Percentiles rank a stretch among this genome's conserved stretches.
Evolutionary conservation across 2,797 vertebrate species (phyloP).

Genomic region (Rhabdophis nuchalis): DNA sequence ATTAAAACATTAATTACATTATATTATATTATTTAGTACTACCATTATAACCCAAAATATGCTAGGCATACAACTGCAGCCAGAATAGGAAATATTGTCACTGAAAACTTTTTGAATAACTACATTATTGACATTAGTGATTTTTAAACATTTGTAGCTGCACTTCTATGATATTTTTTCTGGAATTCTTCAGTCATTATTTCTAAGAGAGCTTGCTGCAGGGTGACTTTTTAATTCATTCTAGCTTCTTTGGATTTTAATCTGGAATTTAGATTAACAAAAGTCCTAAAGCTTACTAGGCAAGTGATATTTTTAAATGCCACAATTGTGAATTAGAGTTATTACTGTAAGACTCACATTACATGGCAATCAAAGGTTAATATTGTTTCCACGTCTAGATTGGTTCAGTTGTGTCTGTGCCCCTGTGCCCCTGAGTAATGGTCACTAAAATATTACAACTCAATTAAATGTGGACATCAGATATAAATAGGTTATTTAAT

Average conservation of each 20-base stretch:
- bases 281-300: conserved; percentile 13
- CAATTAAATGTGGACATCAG: conserved; percentile 6
- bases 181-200: neutral
- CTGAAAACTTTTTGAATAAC: neutral
- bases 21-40: neutral
- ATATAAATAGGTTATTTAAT: neutral
- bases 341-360: conserved; percentile 23
- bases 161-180: neutral
- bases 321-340: conserved; percentile 39
- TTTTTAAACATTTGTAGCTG: neutral
- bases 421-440: neutral
- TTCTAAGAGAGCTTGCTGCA: neutral
- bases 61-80: neutral
- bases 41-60: neutral
- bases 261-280: conserved; percentile 3
- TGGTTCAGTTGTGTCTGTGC: conserved; percentile 11
- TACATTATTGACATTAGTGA: neutral
- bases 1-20: neutral
- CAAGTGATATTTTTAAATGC: conserved; percentile 39
- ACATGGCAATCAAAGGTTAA: conserved; percentile 37
- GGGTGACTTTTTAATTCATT: neutral
- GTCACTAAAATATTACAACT: neutral
- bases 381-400: conserved; percentile 21
- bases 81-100: neutral
- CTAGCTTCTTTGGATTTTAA: neutral